These are phyloP conservation scores for Camelus bactrianus DNA, from an alignment of 2,113 vertebrate genomes.

Conservation along the genomic window DNA sequence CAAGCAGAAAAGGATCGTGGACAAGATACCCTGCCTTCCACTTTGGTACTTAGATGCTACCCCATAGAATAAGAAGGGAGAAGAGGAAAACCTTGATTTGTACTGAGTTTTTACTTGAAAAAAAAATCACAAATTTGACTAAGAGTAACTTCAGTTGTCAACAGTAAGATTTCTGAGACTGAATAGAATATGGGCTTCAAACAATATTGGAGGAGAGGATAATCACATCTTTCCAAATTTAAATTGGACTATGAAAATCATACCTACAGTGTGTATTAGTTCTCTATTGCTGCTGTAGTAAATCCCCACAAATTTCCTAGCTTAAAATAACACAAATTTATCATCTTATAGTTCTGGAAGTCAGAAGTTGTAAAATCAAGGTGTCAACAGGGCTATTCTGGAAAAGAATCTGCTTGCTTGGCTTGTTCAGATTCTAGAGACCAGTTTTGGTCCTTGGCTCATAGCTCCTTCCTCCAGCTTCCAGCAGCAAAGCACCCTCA, in stretches of 20 bases:
- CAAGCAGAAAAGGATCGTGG: background rate
- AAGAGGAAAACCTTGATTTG: slow-evolving; percentile 33
- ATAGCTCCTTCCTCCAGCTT: background rate
- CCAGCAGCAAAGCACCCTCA: background rate
- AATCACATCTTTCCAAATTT: background rate
- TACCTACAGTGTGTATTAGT: background rate
- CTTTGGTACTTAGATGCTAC: background rate
- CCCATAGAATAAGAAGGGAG: background rate
- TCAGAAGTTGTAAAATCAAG: background rate
- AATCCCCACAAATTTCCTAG: background rate
- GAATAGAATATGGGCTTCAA: background rate
- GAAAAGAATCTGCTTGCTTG: background rate
- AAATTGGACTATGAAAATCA: background rate
- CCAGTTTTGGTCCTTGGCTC: background rate
- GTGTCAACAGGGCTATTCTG: background rate
- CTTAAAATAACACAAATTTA: background rate
- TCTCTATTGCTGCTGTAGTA: background rate
- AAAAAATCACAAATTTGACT: slow-evolving; percentile 15
- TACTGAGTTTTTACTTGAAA: slow-evolving; percentile 31
- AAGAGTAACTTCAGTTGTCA: background rate
- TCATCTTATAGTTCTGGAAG: background rate
- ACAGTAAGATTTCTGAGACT: slow-evolving; percentile 19
- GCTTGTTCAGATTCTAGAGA: background rate
- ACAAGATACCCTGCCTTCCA: background rate
- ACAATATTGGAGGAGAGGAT: background rate